phyloP scores from a whole-genome alignment of 1,140 invertebrate genomes.

The Cyphomyrmex costatus region DNA sequence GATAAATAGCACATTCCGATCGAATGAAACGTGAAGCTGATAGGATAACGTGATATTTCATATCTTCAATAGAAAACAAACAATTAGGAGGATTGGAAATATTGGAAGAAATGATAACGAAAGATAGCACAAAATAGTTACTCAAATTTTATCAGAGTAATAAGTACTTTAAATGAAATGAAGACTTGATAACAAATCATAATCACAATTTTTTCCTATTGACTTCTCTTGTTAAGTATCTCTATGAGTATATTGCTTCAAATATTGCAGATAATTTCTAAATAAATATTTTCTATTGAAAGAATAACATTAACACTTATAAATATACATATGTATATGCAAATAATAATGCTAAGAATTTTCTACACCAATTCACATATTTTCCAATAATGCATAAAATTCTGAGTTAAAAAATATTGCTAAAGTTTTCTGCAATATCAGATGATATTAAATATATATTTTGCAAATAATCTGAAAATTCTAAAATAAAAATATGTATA shows the following conservation, averaged over 20 bases:
- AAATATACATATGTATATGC: background rate
- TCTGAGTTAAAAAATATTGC: slow-evolving; percentile 2
- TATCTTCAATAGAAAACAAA: slow-evolving; percentile 37
- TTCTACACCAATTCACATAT: slow-evolving; percentile 7
- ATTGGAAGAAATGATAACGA: background rate
- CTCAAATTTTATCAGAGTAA: background rate
- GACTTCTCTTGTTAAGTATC: background rate
- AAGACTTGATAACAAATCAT: background rate
- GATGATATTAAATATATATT: background rate
- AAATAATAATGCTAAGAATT: slow-evolving; percentile 6
- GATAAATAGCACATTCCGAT: slow-evolving; percentile 43
- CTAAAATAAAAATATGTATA: slow-evolving; percentile 23
- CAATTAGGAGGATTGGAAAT: background rate
- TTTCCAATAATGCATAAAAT: slow-evolving; percentile 25
- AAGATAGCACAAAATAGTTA: background rate
- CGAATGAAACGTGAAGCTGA: slow-evolving; percentile 14
- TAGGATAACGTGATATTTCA: background rate
- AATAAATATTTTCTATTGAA: slow-evolving; percentile 34
- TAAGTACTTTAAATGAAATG: background rate
- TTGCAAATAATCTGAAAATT: background rate
- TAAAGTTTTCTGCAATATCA: background rate
- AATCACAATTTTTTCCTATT: background rate
- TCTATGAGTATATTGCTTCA: background rate
- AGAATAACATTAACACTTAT: slow-evolving; percentile 17
- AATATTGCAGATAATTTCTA: background rate